Evolutionary conservation across 2,113 vertebrate species (phyloP).

Genomic region (Bostrychus sinensis): DNA sequence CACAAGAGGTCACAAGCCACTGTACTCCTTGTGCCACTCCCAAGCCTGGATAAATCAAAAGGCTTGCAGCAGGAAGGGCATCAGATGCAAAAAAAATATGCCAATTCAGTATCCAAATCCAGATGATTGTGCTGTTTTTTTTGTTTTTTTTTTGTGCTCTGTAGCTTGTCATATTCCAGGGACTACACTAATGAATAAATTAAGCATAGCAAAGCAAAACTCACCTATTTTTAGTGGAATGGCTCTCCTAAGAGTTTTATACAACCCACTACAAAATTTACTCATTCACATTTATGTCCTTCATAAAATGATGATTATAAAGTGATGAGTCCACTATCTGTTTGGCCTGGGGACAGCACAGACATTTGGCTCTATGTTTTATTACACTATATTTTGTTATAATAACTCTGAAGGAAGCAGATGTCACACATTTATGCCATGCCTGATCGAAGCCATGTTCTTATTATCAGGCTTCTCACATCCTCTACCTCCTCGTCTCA

Average conservation of each 20-base stretch:
- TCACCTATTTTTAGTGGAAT: slow-evolving; percentile 27
- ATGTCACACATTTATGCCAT: background rate
- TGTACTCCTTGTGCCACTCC: no score
- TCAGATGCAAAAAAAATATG: no score
- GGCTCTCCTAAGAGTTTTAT: background rate
- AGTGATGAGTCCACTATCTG: slow-evolving; percentile 15
- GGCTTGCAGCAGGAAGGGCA: no score
- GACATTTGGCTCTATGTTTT: slow-evolving; percentile 21
- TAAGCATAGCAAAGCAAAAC: background rate
- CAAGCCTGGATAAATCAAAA: no score
- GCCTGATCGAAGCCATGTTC: background rate
- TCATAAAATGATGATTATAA: slow-evolving; percentile 24
- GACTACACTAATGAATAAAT: slow-evolving; percentile 8
- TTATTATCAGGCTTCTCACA: slow-evolving; percentile 22
- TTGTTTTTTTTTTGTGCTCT: slow-evolving; percentile 8
- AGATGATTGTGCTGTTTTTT: no score
- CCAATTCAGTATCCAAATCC: no score
- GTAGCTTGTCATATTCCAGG: slow-evolving; percentile 2
- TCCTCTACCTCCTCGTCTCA: background rate
- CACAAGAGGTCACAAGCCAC: no score
- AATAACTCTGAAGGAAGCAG: background rate
- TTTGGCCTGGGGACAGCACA: slow-evolving; percentile 16
- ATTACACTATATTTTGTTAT: background rate
- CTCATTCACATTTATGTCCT: slow-evolving; percentile 24
- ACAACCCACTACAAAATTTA: slow-evolving; percentile 16